A percentile compares a stretch with the other conserved stretches of the same genome.
These are phyloP conservation scores for Heteropelma amictum DNA, from an alignment of 2,888 invertebrate species.

Conservation along the genomic window DNA sequence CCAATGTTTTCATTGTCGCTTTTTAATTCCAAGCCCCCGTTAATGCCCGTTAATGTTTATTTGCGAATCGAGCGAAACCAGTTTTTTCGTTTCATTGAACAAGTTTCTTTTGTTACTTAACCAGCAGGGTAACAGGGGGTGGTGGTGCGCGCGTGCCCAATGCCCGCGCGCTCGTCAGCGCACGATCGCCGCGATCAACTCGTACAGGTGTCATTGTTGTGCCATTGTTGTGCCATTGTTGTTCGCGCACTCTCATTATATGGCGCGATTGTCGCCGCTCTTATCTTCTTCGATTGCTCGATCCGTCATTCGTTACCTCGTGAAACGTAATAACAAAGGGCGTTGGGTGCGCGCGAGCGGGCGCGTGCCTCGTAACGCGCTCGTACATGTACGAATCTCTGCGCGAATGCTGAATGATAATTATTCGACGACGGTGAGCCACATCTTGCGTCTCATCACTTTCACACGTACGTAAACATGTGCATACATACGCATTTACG, in stretches of 20 bases:
- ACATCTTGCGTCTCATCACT: constrained; percentile 54
- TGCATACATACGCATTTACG: background rate
- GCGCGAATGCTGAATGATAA: constrained; percentile 58
- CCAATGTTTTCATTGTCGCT: constrained; percentile 53
- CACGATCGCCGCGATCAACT: no score
- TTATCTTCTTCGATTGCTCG: no score
- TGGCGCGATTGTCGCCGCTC: no score
- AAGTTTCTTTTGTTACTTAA: background rate
- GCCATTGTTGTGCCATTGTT: no score
- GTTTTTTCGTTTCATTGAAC: no score
- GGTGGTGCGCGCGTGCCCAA: no score
- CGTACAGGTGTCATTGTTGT: no score
- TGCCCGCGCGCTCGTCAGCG: no score
- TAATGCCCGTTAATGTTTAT: background rate
- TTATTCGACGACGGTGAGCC: constrained; percentile 61
- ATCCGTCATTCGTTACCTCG: no score
- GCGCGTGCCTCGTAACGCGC: constrained; percentile 8
- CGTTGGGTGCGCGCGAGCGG: constrained; percentile 35
- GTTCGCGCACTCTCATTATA: no score
- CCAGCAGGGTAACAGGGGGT: no score
- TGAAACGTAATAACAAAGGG: background rate
- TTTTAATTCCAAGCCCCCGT: constrained; percentile 49
- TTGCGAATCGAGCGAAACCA: constrained; percentile 34
- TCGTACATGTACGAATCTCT: constrained; percentile 38
- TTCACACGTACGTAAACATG: constrained; percentile 20